phyloP scores from a whole-genome alignment of 1,140 invertebrate genomes.

The Scylla paramamosain region DNA sequence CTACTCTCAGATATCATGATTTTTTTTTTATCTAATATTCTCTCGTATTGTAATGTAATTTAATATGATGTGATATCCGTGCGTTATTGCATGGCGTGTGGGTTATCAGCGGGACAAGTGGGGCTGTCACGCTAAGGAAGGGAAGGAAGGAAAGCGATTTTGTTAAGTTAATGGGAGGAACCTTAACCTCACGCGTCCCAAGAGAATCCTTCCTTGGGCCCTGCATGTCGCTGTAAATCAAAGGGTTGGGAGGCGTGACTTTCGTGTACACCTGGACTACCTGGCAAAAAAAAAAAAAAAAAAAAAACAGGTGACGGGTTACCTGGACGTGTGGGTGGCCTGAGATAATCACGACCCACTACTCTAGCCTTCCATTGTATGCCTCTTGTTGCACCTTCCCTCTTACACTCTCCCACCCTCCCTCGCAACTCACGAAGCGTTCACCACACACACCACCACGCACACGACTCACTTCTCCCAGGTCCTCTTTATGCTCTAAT shows the following conservation, averaged over 20 bases:
- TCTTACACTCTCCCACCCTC: neutral
- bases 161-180: neutral
- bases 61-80: neutral
- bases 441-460: neutral
- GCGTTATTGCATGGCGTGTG: neutral
- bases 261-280: neutral
- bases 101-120: neutral
- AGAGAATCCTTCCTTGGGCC: neutral
- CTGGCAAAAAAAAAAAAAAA: neutral
- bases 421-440: too few relatives aligned
- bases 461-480: neutral
- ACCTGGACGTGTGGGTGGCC: neutral
- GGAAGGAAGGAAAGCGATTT: slow-evolving; percentile 1
- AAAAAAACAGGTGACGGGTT: neutral
- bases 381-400: neutral
- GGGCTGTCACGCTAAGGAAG: neutral
- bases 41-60: too few relatives aligned
- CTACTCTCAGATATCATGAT: too few relatives aligned
- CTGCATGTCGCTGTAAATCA: neutral
- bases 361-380: neutral
- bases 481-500: neutral
- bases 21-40: too few relatives aligned
- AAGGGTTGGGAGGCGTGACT: neutral
- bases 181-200: neutral
- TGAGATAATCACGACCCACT: neutral